Evolutionary conservation across 1,140 invertebrate species (phyloP).

Genomic region (Phenacoccus solenopsis): DNA sequence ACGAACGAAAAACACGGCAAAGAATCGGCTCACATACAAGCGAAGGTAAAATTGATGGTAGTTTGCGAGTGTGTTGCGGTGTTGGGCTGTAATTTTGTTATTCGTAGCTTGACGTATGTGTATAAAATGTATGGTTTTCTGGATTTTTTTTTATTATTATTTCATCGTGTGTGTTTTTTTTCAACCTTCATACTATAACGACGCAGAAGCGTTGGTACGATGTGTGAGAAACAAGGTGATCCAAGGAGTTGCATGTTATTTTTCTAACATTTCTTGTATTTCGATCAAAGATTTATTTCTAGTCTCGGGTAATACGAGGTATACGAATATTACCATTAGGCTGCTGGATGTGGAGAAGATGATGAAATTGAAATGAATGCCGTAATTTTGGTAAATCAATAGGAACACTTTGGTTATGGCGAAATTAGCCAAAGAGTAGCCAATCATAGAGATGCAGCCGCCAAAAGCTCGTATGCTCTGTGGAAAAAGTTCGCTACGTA

Average conservation of each 20-base stretch:
- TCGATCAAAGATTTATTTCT: conserved; percentile 62
- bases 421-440: conserved; percentile 41
- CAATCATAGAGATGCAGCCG: conserved; percentile 34
- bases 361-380: conserved; percentile 60
- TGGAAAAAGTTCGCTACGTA: conserved; percentile 47
- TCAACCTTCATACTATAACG: background rate
- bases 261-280: conserved; percentile 42
- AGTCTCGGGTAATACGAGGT: conserved; percentile 61
- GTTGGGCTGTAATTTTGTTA: background rate
- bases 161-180: background rate
- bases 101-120: background rate
- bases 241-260: background rate
- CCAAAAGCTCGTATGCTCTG: conserved; percentile 46
- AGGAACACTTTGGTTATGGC: conserved; percentile 63
- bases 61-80: background rate
- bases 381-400: conserved; percentile 42
- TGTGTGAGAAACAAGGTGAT: background rate
- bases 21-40: conserved; percentile 3
- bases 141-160: too few species aligned
- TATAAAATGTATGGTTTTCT: too few species aligned
- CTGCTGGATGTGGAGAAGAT: conserved; percentile 59
- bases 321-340: conserved; percentile 41
- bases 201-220: background rate
- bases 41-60: background rate
- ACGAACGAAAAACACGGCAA: background rate